Conservation (phyloP, 2,113 vertebrate species). For the Actinemys pallida region DNA sequence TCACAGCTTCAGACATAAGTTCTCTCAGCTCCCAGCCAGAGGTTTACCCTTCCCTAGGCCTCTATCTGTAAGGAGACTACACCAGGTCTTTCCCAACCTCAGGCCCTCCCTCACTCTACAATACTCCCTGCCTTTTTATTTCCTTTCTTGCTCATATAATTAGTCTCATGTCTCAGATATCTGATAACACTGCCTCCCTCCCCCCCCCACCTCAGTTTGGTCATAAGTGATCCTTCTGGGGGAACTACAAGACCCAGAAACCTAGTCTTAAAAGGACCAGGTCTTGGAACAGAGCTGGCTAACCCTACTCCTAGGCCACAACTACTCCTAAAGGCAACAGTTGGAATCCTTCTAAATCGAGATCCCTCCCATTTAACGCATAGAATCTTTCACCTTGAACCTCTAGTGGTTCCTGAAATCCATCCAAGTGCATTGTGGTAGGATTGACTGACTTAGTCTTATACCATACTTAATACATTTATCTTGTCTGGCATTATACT, state of each 20-base stretch:
- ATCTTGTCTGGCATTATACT: not conserved
- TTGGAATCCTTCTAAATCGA: not conserved
- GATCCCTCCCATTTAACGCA: not conserved
- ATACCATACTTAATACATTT: not conserved
- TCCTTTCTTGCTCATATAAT: not conserved
- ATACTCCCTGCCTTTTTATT: not conserved
- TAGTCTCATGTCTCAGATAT: not conserved
- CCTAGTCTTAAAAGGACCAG: not conserved
- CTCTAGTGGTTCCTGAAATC: not conserved
- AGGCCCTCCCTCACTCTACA: fast-evolving
- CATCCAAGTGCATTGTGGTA: not conserved
- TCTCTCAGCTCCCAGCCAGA: too few species aligned
- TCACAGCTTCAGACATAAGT: too few species aligned
- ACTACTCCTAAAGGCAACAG: not conserved
- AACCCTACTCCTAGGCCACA: not conserved
- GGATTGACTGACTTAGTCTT: not conserved
- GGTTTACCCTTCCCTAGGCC: too few species aligned
- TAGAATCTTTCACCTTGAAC: not conserved
- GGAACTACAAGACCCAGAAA: not conserved
- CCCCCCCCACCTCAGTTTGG: not conserved
- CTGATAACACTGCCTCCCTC: not conserved
- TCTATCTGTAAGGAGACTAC: too few species aligned
- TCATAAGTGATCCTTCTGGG: not conserved
- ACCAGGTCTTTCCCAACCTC: too few species aligned
- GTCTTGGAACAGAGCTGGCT: not conserved